phyloP scores from a whole-genome alignment of 2,797 vertebrate species.

The Periparus ater region DNA sequence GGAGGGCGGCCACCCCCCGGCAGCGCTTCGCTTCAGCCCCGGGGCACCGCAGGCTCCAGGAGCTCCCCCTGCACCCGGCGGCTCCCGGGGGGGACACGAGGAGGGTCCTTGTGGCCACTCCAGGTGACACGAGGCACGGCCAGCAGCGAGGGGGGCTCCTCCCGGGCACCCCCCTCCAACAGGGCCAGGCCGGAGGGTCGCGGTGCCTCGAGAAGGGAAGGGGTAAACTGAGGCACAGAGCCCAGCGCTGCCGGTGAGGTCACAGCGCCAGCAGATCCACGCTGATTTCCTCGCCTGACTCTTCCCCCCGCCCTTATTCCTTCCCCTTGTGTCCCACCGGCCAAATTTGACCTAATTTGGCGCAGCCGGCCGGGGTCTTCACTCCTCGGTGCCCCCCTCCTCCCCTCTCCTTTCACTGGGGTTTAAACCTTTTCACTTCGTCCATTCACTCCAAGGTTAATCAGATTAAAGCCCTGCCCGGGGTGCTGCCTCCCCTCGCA shows the following conservation, averaged over 20 bases:
- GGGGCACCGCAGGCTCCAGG: neutral
- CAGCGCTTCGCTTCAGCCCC: neutral
- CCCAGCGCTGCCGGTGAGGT: neutral
- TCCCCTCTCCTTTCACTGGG: slow-evolving; percentile 17
- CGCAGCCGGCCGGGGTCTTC: neutral
- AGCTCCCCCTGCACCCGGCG: neutral
- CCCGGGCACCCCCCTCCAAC: neutral
- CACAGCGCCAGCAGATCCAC: neutral
- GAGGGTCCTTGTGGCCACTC: neutral
- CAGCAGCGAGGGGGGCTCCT: neutral
- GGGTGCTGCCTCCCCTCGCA: neutral
- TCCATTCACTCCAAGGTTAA: slow-evolving; percentile 48
- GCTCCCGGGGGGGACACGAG: accelerated
- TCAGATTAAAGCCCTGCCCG: slow-evolving; percentile 57
- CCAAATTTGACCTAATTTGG: slow-evolving; percentile 40
- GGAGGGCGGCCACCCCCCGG: neutral
- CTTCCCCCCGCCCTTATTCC: neutral
- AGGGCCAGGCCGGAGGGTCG: neutral
- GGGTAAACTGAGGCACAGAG: neutral
- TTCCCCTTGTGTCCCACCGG: neutral
- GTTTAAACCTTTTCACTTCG: slow-evolving; percentile 53
- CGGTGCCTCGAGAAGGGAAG: too few species aligned
- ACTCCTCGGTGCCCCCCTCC: neutral
- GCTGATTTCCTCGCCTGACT: neutral
- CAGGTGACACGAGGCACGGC: neutral